Percentiles rank a stretch among this genome's conserved stretches.
Evolutionary conservation across 1,140 invertebrate genomes (phyloP).

Genomic region (Lordiphosa clarofinis): DNA sequence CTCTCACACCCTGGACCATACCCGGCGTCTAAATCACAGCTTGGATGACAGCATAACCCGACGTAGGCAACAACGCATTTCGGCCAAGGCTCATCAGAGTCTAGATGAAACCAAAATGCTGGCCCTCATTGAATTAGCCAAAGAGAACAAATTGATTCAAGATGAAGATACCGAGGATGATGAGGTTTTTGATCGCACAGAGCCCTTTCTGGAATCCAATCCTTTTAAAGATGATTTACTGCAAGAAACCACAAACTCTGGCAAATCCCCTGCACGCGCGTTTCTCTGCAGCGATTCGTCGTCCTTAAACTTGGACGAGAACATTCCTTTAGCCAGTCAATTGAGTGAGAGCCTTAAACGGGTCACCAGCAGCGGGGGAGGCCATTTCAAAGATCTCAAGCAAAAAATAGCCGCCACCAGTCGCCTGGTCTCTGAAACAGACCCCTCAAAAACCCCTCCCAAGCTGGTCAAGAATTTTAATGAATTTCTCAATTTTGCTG

Average conservation of each 20-base stretch:
- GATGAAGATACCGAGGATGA: slow-evolving; percentile 54
- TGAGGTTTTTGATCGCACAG: slow-evolving; percentile 63
- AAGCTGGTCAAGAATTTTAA: slow-evolving; percentile 91
- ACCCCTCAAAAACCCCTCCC: slow-evolving; percentile 56
- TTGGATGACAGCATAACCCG: slow-evolving; percentile 84
- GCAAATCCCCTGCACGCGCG: slow-evolving; percentile 24
- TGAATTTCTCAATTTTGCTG: slow-evolving; percentile 89
- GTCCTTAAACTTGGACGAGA: slow-evolving; percentile 33
- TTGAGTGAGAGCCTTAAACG: slow-evolving; percentile 65
- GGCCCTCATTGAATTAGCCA: slow-evolving; percentile 58
- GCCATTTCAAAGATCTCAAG: slow-evolving; percentile 82
- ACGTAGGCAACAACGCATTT: slow-evolving; percentile 45
- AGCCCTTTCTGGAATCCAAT: slow-evolving; percentile 71
- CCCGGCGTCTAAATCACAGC: slow-evolving; percentile 84
- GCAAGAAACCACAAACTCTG: slow-evolving; percentile 4
- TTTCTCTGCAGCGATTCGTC: slow-evolving; percentile 52
- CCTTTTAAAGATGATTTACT: slow-evolving; percentile 69
- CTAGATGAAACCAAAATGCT: slow-evolving; percentile 82
- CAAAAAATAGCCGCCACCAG: slow-evolving; percentile 80
- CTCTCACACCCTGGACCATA: slow-evolving; percentile 48
- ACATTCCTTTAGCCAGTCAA: slow-evolving; percentile 59
- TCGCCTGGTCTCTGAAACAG: slow-evolving; percentile 27
- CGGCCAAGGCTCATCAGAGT: slow-evolving; percentile 81
- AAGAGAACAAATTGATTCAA: slow-evolving; percentile 30
- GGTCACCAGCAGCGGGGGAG: slow-evolving; percentile 71